Evolutionary conservation across 2,113 vertebrate species (phyloP).

Genomic region (Tretioscincus oriximinensis): DNA sequence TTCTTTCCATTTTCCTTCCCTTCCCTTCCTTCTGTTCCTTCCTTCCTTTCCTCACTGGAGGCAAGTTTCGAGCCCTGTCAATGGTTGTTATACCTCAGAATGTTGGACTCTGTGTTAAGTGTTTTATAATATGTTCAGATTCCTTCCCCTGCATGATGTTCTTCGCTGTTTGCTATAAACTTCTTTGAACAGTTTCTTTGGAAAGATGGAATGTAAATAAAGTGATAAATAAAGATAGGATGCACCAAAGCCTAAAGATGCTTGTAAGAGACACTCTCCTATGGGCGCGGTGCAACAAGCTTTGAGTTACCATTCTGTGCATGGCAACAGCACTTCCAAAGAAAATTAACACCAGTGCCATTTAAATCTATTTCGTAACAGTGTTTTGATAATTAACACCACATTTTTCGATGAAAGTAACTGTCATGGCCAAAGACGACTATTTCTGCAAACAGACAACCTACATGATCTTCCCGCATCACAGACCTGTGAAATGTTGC

Average conservation of each 20-base stretch:
- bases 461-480: not conserved
- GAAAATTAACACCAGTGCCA: constrained; percentile 15
- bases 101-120: too few relatives aligned
- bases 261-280: not conserved
- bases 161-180: not conserved
- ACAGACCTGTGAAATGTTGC: not conserved
- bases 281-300: not conserved
- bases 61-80: too few relatives aligned
- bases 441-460: constrained; percentile 24
- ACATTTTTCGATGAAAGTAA: constrained; percentile 11
- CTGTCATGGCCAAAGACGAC: not conserved
- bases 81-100: too few relatives aligned
- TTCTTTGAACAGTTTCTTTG: too few relatives aligned
- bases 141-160: not conserved
- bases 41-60: too few relatives aligned
- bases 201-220: not conserved
- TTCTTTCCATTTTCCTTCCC: too few relatives aligned
- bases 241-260: not conserved
- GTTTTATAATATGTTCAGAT: too few relatives aligned
- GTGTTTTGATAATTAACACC: constrained; percentile 22
- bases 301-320: constrained; percentile 2
- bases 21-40: too few relatives aligned
- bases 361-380: constrained; percentile 5
- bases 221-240: too few relatives aligned
- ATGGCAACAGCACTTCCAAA: constrained; percentile 11